These are phyloP conservation scores for Siderastrea radians DNA, from an alignment of 92 coral and sea anemone species.

Conservation along the genomic window DNA sequence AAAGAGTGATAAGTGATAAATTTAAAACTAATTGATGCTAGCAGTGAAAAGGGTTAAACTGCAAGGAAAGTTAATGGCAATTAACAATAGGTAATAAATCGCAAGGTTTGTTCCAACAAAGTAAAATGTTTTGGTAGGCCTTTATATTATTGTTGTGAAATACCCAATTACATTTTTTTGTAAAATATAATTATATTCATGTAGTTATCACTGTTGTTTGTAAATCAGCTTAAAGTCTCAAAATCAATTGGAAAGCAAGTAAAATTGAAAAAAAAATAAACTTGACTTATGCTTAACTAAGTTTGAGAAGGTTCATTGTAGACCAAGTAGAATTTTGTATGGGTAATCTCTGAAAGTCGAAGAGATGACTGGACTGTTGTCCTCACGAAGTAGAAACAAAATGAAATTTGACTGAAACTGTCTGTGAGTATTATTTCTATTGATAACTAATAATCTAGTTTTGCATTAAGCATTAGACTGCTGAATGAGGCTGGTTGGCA, in stretches of 20 bases:
- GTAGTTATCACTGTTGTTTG: neutral
- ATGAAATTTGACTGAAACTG: neutral
- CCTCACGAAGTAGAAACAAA: neutral
- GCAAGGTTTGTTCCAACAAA: neutral
- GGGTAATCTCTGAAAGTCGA: neutral
- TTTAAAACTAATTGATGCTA: too few relatives aligned
- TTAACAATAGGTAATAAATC: neutral
- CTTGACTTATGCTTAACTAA: neutral
- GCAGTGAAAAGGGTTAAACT: neutral
- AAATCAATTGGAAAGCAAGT: neutral
- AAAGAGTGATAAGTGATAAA: too few relatives aligned
- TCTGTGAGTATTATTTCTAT: too few relatives aligned
- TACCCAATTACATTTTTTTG: neutral
- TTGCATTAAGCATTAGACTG: too few relatives aligned
- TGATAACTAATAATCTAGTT: too few relatives aligned
- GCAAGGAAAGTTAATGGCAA: neutral
- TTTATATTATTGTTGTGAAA: neutral
- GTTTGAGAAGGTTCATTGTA: neutral
- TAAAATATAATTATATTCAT: conserved; percentile 2
- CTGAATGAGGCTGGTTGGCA: too few relatives aligned
- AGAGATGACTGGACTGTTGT: neutral
- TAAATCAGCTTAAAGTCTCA: neutral
- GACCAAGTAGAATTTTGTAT: neutral
- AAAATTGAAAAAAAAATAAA: neutral
- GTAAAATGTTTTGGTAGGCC: neutral